Base-by-base conservation (phyloP, 2,797 vertebrate species). In the Alexandromys oeconomus region DNA sequence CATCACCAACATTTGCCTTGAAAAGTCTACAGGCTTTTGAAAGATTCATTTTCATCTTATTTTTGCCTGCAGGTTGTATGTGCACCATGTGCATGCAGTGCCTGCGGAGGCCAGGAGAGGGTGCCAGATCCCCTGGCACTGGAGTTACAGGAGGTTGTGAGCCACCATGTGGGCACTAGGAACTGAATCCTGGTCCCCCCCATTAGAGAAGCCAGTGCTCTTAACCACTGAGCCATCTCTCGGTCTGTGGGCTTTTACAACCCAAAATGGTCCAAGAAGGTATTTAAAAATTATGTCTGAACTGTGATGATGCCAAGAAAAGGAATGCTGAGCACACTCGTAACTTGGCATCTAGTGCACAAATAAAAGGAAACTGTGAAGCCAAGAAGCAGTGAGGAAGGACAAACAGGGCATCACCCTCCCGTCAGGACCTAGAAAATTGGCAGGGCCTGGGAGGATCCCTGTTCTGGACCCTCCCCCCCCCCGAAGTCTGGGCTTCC, bases 361-460 rank as follows among this genome's bases (percentile, higher is more conserved):
- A 48, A 57, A 48, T 23, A n/a, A 67, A 65, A 82, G 40, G 77
- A 69, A 7, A 19, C 3, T 48, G 4, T n/a, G 51, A 63, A 40
- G 31, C 17, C 6, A 1, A 54, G n/a, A 81, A 81, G 34, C 23
- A 84, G 37, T 4, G 1, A 87, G 84, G 54, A 74, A 76, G 34
- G 17, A 59, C 19, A 17, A 48, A 90, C 69, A n/a, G 80, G 0
- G 9, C 1, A 4, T 15, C 40, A 13, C 23, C 40, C 40, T 79
- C 57, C 25, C 51, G 48, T 6, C 2, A 25, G 43, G 81, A 85
- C 15, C 84, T 14, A 77, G 74, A 57, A 91, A 48, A 5, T 21
- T 61, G 1, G 0, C 37, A 34, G 0, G 21, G 74, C 43, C 59
- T 17, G 8, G 10, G 1, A 1, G 61, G 40, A 12, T 74, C n/a